These are phyloP conservation scores for Archocentrus centrarchus DNA, from an alignment of 2,113 vertebrate species.

Conservation along the genomic window DNA sequence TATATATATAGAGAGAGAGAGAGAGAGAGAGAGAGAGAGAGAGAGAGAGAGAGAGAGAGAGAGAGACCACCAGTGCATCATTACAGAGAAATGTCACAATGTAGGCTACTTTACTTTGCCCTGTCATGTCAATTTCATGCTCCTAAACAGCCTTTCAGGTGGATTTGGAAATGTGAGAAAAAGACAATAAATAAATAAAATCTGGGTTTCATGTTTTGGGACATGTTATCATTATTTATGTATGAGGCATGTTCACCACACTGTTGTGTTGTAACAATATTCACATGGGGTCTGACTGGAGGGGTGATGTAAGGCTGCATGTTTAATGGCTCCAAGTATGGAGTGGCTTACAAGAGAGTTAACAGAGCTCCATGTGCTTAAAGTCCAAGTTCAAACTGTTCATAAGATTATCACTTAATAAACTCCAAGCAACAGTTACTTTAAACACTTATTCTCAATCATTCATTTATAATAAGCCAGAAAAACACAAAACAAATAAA, in stretches of 20 bases:
- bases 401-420: background rate
- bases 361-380: background rate
- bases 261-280: background rate
- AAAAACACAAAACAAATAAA: background rate
- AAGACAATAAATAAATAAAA: background rate
- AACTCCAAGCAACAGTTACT: background rate
- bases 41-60: too few relatives aligned
- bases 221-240: background rate
- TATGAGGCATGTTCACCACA: background rate
- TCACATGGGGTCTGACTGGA: conserved; percentile 11
- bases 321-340: conserved; percentile 15
- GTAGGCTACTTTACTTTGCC: background rate
- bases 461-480: background rate
- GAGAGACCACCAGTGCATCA: background rate
- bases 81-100: background rate
- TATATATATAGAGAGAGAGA: too few relatives aligned
- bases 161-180: background rate
- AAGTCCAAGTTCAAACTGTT: background rate
- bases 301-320: conserved; percentile 40
- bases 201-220: background rate
- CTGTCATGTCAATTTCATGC: background rate
- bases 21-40: too few relatives aligned
- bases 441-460: background rate
- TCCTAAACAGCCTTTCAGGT: background rate
- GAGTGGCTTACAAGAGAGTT: background rate